Evolutionary conservation across 2,797 vertebrate genomes (phyloP).

Genomic region (Sciurus carolinensis): DNA sequence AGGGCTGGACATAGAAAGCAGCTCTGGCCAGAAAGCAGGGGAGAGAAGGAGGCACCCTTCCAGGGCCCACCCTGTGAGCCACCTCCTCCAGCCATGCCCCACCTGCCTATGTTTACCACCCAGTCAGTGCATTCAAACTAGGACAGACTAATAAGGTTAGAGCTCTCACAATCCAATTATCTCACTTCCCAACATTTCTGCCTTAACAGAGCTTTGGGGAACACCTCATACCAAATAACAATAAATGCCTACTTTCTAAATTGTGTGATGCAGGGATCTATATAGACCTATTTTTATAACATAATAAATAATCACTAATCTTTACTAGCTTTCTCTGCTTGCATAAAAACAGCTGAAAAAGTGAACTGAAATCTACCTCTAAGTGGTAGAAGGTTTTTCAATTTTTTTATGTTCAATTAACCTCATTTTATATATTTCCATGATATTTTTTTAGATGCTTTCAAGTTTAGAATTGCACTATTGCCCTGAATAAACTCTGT

Average conservation of each 20-base stretch:
- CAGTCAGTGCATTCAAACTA: too few species aligned
- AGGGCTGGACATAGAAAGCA: too few species aligned
- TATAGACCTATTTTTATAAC: not conserved
- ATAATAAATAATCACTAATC: not conserved
- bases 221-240: too few species aligned
- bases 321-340: not conserved
- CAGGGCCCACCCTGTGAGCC: too few species aligned
- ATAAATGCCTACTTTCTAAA: not conserved
- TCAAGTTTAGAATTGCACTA: not conserved
- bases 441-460: not conserved
- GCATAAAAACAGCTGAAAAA: conserved; percentile 16
- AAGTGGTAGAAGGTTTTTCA: not conserved
- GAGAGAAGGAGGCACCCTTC: too few species aligned
- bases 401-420: not conserved
- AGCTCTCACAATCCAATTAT: too few species aligned
- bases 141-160: too few species aligned
- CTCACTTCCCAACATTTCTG: too few species aligned
- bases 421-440: conserved; percentile 37
- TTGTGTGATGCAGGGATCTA: not conserved
- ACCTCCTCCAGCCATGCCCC: too few species aligned
- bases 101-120: too few species aligned
- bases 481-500: not conserved
- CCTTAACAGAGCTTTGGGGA: too few species aligned
- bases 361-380: not conserved
- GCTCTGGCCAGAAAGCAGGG: too few species aligned